A percentile compares a stretch with the other conserved stretches of the same genome.
Conservation (phyloP, 2,888 invertebrate species). For the Drosophila seclusa region DNA sequence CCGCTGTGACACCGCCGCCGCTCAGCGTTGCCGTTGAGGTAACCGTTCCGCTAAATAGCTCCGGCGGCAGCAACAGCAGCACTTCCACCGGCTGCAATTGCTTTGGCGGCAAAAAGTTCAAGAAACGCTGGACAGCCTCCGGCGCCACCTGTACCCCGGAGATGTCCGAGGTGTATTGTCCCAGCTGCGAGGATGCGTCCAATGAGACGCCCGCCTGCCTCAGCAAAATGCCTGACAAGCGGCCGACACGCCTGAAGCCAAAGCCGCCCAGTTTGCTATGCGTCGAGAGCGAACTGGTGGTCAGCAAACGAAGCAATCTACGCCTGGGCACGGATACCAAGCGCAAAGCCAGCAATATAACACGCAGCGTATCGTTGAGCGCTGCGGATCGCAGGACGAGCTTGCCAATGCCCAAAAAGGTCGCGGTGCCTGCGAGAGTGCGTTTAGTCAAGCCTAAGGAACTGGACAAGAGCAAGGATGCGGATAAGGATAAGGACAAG, state of each 20-base stretch:
- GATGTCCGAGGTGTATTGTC: constrained; percentile 88
- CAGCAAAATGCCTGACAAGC: constrained; percentile 83
- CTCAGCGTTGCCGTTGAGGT: constrained; percentile 63
- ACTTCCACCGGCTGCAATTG: constrained; percentile 84
- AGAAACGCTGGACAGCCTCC: constrained; percentile 81
- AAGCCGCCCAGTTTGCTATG: constrained; percentile 83
- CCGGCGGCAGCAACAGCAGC: constrained; percentile 12
- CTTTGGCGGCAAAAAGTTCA: constrained; percentile 82
- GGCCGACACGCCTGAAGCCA: constrained; percentile 73
- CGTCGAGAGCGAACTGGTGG: constrained; percentile 84
- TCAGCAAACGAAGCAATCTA: constrained; percentile 71
- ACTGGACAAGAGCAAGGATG: constrained; percentile 55
- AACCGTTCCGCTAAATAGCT: constrained; percentile 38
- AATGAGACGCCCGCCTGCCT: constrained; percentile 86
- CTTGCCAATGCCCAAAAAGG: constrained; percentile 50
- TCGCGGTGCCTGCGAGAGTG: constrained; percentile 39
- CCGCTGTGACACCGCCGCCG: constrained; percentile 60
- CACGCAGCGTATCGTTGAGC: constrained; percentile 75
- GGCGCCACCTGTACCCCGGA: constrained; percentile 81
- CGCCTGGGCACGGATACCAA: constrained; percentile 56
- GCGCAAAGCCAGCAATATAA: constrained; percentile 55
- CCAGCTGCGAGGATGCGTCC: constrained; percentile 83
- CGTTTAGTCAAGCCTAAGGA: constrained; percentile 61
- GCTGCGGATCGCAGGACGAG: constrained; percentile 73
- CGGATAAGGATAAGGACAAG: constrained; percentile 59